A percentile compares a stretch with the other conserved stretches of the same genome.
Conservation (phyloP, 2,888 invertebrate species). For the Himalopsyche anomala region DNA sequence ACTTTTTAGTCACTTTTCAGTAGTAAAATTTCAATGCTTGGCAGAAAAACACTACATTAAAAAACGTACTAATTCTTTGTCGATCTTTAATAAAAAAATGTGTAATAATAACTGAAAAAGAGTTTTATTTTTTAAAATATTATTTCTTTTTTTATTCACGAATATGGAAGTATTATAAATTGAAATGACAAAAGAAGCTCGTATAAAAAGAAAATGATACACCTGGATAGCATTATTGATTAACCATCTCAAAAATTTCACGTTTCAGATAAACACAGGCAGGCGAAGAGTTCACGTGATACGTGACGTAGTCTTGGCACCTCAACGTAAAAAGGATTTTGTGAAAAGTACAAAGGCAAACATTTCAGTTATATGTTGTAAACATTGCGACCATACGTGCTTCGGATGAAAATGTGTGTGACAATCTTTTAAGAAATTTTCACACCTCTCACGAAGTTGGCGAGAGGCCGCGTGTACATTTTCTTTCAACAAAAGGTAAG, state of each 20-base stretch:
- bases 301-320: conserved; percentile 27
- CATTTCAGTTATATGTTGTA: conserved; percentile 39
- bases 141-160: too few relatives aligned
- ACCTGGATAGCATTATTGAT: conserved; percentile 8
- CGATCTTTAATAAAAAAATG: too few relatives aligned
- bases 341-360: not conserved
- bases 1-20: too few relatives aligned
- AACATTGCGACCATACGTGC: conserved; percentile 15
- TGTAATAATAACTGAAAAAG: too few relatives aligned
- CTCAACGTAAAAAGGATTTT: conserved; percentile 13
- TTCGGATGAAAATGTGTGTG: conserved; percentile 35
- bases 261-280: conserved; percentile 3
- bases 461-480: conserved; percentile 20
- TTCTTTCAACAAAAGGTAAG: conserved; percentile 33
- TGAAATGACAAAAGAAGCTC: not conserved
- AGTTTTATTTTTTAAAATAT: too few relatives aligned
- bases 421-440: conserved; percentile 20
- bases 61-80: too few relatives aligned
- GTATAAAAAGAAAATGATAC: not conserved
- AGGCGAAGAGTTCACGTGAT: conserved; percentile 28
- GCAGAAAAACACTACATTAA: too few relatives aligned
- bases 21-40: too few relatives aligned
- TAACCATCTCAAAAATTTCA: conserved; percentile 29
- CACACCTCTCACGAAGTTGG: conserved; percentile 23
- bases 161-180: too few relatives aligned